Base-by-base conservation (phyloP, 2,113 vertebrate genomes). In the Charadrius vociferus region DNA sequence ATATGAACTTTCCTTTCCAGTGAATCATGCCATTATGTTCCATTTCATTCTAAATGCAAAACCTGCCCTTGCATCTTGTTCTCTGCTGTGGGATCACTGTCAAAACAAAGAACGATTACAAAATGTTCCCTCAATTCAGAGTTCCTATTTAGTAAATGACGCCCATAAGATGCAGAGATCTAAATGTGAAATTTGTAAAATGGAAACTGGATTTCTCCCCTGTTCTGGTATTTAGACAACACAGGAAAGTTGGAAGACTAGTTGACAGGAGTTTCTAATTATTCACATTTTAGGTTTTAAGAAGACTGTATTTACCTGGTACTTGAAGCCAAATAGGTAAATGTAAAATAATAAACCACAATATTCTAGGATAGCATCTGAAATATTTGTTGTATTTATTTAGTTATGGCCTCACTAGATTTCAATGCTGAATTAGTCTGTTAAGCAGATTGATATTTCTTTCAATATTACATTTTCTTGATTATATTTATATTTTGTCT, bases 1-100 rank as follows among this genome's bases (percentile, higher is more conserved):
- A 18, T 61, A 89, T 63, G 78, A 95, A 93, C 92, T 93, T 79
- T 58, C 36, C 74, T 92, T 94, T 91, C 86, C 91, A 97, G 53
- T 92, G 86, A 96, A 95, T 95, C 88, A 67, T 75, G 56, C 36
- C 39, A 67, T 90, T 86, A 75, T 45, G 63, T 81, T 94, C 58
- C 52, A 19, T 88, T 91, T 78, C 49, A 77, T 24, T 90, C 70
- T 53, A 87, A 93, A 96, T 32, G 34, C 6, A 2, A 77, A 93
- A 73, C 36, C 36, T 92, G 66, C 78, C 88, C 83, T 84, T 43
- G 15, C 19, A 4, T 68, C 52, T 89, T 81, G 72, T 65, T 95
- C 68, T 95, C 61, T 95, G 80, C 56, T 82, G 56, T 1, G 2
- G 83, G 61, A 91, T 92, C 70, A 19, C 36, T 85, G 86, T 91